Conservation (phyloP, 2,888 invertebrate species). For the Labia minor region DNA sequence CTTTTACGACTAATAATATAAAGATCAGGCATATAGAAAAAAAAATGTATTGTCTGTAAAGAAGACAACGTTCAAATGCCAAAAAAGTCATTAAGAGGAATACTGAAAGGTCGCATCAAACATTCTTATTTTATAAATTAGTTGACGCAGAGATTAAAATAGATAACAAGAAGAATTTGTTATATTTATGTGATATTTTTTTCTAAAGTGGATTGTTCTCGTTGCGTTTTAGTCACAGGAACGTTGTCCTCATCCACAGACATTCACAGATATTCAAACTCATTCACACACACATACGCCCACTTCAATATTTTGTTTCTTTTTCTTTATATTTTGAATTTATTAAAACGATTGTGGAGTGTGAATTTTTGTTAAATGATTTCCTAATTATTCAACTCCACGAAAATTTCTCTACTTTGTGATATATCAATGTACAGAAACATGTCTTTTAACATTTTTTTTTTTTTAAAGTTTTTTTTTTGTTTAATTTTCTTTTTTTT, state of each 20-base stretch:
- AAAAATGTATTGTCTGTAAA: not conserved
- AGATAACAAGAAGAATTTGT: not conserved
- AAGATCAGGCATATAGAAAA: not conserved
- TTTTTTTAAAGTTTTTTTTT: too few relatives aligned
- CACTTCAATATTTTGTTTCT: too few relatives aligned
- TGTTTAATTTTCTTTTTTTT: too few relatives aligned
- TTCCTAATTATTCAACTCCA: not conserved
- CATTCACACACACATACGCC: too few relatives aligned
- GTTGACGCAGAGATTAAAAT: not conserved
- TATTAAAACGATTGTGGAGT: not conserved
- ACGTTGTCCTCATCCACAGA: not conserved
- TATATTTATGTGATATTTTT: too few relatives aligned
- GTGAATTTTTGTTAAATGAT: not conserved
- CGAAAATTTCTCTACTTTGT: not conserved
- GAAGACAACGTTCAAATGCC: not conserved
- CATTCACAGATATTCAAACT: too few relatives aligned
- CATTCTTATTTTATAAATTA: not conserved
- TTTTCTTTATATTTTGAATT: too few relatives aligned
- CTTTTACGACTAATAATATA: not conserved
- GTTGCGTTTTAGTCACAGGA: not conserved
- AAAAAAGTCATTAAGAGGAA: not conserved
- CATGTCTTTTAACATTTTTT: too few relatives aligned
- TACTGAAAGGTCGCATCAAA: not conserved
- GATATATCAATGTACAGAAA: not conserved
- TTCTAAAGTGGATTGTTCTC: not conserved